Conservation (phyloP, 2,888 invertebrate genomes). For the Chydorus sphaericus region DNA sequence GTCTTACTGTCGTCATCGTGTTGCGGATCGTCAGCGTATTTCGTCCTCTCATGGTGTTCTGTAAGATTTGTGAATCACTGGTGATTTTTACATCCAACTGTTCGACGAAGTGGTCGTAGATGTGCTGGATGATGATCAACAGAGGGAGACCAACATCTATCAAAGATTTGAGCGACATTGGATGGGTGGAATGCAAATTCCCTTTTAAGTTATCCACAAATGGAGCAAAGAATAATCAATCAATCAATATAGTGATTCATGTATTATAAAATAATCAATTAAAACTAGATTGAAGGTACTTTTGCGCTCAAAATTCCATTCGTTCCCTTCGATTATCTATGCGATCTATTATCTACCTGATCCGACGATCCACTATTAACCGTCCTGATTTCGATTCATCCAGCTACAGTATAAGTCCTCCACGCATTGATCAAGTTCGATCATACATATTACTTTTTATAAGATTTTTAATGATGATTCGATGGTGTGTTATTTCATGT, state of each 20-base stretch:
- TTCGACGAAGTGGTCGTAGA: constrained; percentile 66
- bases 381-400: constrained; percentile 10
- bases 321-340: constrained; percentile 51
- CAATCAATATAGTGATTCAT: no score
- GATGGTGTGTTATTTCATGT: constrained; percentile 22
- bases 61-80: no score
- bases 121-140: constrained; percentile 45
- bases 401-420: constrained; percentile 23
- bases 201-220: constrained; percentile 59
- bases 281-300: constrained; percentile 56
- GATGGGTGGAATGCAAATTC: constrained; percentile 62
- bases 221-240: constrained; percentile 37
- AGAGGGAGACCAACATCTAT: constrained; percentile 41
- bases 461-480: not conserved
- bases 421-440: constrained; percentile 18
- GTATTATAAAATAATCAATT: not conserved
- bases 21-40: no score
- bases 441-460: not conserved
- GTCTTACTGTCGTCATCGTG: no score
- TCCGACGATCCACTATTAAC: not conserved
- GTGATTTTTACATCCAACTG: constrained; percentile 41
- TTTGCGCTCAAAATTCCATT: constrained; percentile 61
- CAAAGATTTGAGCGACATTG: constrained; percentile 58
- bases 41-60: no score
- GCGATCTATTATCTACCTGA: constrained; percentile 19